Conservation (phyloP, 1,140 invertebrate genomes). For the Lepeophtheirus salmonis region DNA sequence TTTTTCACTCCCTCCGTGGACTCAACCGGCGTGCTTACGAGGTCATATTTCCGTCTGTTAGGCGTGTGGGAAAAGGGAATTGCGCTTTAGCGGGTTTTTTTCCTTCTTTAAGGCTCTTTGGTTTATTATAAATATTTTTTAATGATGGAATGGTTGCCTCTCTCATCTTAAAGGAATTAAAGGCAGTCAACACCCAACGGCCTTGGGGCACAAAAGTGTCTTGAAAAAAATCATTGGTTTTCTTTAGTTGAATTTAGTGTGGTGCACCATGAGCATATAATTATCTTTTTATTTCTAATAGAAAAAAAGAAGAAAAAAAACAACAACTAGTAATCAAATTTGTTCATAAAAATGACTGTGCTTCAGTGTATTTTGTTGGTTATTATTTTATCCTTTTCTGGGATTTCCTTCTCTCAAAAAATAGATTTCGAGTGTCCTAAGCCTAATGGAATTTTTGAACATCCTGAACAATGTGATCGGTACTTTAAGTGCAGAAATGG, state of each 20-base stretch:
- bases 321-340: neutral
- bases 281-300: neutral
- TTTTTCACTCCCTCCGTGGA: no score
- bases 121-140: neutral
- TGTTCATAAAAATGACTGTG: neutral
- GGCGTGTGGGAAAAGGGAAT: no score
- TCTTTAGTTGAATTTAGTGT: neutral
- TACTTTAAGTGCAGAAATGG: constrained; percentile 53
- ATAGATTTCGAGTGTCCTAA: constrained; percentile 52
- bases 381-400: neutral
- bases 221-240: no score
- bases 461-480: constrained; percentile 55
- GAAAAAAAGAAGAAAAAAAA: neutral
- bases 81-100: neutral
- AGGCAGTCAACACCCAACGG: neutral
- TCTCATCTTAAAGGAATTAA: neutral
- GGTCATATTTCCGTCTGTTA: neutral
- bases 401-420: constrained; percentile 37
- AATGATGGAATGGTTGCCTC: neutral
- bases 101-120: neutral
- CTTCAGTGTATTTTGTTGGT: no score
- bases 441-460: constrained; percentile 50
- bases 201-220: neutral
- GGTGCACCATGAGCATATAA: neutral
- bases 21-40: neutral